phyloP scores from a whole-genome alignment of 2,797 vertebrate genomes.

The Lacerta agilis region DNA sequence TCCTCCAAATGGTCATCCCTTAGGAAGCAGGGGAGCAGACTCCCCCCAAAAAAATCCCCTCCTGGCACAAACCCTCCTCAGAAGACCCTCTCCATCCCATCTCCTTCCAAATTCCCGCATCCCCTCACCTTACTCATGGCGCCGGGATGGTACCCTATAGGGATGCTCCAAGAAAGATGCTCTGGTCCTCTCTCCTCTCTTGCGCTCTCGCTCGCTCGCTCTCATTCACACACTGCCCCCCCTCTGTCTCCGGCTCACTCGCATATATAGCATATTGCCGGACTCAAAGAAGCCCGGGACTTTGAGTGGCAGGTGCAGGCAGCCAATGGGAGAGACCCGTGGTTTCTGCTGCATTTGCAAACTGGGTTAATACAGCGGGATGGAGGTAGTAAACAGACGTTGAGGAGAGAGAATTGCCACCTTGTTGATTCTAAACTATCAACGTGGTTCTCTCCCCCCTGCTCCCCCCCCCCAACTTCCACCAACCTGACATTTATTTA shows the following conservation, averaged over 20 bases:
- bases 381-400: slow-evolving; percentile 9
- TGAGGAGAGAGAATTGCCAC: neutral
- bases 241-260: neutral
- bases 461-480: neutral
- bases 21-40: neutral
- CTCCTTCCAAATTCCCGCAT: neutral
- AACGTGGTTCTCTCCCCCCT: too few relatives aligned
- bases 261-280: neutral
- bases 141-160: neutral
- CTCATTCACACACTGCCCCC: neutral
- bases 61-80: too few relatives aligned
- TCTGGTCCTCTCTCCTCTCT: neutral
- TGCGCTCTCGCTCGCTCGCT: neutral
- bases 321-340: slow-evolving; percentile 10
- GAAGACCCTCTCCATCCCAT: neutral
- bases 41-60: too few relatives aligned
- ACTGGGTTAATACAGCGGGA: neutral
- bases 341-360: slow-evolving; percentile 13
- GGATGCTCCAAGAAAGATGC: neutral
- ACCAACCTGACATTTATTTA: too few relatives aligned
- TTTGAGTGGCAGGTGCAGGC: slow-evolving; percentile 11
- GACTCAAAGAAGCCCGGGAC: slow-evolving; percentile 19
- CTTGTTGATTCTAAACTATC: neutral
- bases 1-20: neutral
- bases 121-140: slow-evolving; percentile 34